These are phyloP conservation scores for Ochlodes sylvanus DNA, from an alignment of 2,888 invertebrate genomes.

Conservation along the genomic window DNA sequence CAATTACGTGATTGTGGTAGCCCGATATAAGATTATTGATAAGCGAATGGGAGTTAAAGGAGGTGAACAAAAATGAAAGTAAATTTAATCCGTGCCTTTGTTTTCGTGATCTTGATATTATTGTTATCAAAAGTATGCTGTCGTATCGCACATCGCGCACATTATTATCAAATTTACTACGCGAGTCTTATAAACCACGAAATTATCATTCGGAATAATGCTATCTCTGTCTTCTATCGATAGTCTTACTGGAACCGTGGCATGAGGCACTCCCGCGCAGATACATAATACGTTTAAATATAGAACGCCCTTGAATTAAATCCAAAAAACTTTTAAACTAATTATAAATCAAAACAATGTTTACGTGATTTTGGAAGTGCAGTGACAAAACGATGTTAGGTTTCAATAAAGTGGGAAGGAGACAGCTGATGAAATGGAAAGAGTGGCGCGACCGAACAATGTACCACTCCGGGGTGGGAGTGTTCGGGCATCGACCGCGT, in stretches of 20 bases:
- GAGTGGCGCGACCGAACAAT: slow-evolving; percentile 55
- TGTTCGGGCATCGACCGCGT: slow-evolving; percentile 85
- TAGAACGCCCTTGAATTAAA: slow-evolving; percentile 56
- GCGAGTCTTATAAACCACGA: slow-evolving; percentile 40
- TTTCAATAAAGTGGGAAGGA: slow-evolving; percentile 61
- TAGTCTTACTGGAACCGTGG: slow-evolving; percentile 56
- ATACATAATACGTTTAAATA: slow-evolving; percentile 49
- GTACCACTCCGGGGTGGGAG: slow-evolving; percentile 85
- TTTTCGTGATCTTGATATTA: neutral
- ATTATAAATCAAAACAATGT: slow-evolving; percentile 45
- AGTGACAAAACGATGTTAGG: slow-evolving; percentile 60
- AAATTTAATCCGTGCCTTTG: neutral
- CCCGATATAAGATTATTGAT: neutral
- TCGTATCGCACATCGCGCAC: neutral
- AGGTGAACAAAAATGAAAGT: slow-evolving; percentile 8
- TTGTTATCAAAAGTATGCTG: slow-evolving; percentile 12
- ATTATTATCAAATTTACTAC: slow-evolving; percentile 17
- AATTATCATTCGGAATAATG: slow-evolving; percentile 39
- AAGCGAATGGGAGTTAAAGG: neutral
- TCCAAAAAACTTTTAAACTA: slow-evolving; percentile 30
- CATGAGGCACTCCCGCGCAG: slow-evolving; percentile 65
- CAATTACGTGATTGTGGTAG: too few relatives aligned
- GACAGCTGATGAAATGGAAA: slow-evolving; percentile 62
- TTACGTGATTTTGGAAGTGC: slow-evolving; percentile 35
- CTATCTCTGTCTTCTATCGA: slow-evolving; percentile 47